phyloP scores from a whole-genome alignment of 2,113 vertebrate species.

The Apaloderma vittatum region DNA sequence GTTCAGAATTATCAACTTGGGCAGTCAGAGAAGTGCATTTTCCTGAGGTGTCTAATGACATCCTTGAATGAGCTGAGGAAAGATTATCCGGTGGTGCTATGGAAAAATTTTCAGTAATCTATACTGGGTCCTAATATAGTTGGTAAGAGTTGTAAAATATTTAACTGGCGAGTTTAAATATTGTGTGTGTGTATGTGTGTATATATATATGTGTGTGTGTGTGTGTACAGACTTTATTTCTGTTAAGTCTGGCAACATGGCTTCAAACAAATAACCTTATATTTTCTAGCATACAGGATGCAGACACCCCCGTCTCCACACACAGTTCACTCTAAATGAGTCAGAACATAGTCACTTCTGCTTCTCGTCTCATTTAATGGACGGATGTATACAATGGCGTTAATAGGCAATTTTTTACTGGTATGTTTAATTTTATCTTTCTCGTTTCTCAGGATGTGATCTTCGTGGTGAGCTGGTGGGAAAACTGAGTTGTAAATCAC shows the following conservation, averaged over 20 bases:
- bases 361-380: conserved; percentile 18
- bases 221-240: not conserved
- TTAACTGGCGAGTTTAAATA: not conserved
- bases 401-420: not conserved
- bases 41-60: conserved; percentile 22
- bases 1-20: not conserved
- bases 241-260: not conserved
- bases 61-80: not conserved
- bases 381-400: not conserved
- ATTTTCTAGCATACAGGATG: not conserved
- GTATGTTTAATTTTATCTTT: conserved; percentile 34
- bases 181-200: not conserved
- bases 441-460: conserved; percentile 79
- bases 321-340: not conserved
- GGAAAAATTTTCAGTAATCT: not conserved
- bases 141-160: not conserved
- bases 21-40: conserved; percentile 8
- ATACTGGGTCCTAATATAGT: not conserved
- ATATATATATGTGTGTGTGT: not conserved
- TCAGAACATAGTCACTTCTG: not conserved
- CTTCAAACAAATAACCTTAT: not conserved
- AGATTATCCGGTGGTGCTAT: not conserved
- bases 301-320: not conserved
- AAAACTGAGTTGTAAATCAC: conserved; percentile 78
- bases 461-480: conserved; percentile 80